phyloP scores from a whole-genome alignment of 2,888 invertebrate species.

The Xestia rhomboidea region DNA sequence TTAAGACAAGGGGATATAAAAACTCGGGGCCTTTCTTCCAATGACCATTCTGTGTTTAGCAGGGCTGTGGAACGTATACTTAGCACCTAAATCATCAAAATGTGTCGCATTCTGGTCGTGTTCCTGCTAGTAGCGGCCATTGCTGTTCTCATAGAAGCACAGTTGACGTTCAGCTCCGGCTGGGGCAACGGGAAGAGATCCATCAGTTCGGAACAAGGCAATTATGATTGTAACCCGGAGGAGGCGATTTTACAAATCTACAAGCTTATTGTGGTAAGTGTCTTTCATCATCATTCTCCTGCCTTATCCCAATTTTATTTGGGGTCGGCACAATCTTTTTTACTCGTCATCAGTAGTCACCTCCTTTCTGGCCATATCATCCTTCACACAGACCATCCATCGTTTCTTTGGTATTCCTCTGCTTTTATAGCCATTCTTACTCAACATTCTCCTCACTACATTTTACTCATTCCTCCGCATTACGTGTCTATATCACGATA shows the following conservation, averaged over 20 bases:
- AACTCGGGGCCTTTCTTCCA: conserved; percentile 2
- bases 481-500: too few relatives aligned
- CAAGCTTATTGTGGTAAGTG: conserved; percentile 90
- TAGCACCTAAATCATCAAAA: conserved; percentile 51
- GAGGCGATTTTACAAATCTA: conserved; percentile 90
- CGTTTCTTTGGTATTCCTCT: too few relatives aligned
- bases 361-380: too few relatives aligned
- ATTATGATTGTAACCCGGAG: conserved; percentile 87
- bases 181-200: conserved; percentile 89
- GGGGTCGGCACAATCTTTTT: too few relatives aligned
- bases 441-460: too few relatives aligned
- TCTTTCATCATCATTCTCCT: not conserved
- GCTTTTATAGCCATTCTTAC: not conserved
- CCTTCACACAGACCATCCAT: too few relatives aligned
- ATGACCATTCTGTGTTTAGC: conserved; percentile 46
- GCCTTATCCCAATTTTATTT: too few relatives aligned
- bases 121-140: conserved; percentile 69
- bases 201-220: conserved; percentile 61
- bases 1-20: conserved; percentile 61
- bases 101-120: conserved; percentile 72
- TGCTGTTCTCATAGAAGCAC: conserved; percentile 79
- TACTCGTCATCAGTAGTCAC: too few relatives aligned
- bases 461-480: too few relatives aligned
- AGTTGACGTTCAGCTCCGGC: conserved; percentile 90
- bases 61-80: conserved; percentile 17